Conservation (phyloP, 1,140 invertebrate species). For the Drosophila arizonae region DNA sequence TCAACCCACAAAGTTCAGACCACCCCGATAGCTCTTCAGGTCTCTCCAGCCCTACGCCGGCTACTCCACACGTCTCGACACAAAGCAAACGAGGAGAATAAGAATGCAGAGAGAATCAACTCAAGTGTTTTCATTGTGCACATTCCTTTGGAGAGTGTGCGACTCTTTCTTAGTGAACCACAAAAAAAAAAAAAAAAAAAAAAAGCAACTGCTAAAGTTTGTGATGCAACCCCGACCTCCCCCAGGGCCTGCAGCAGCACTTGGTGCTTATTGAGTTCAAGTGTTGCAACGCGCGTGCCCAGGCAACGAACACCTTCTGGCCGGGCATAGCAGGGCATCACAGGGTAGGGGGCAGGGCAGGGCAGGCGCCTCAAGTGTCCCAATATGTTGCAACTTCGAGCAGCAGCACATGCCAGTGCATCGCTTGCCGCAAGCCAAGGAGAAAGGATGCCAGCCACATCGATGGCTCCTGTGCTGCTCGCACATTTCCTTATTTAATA, state of each 20-base stretch:
- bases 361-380: constrained; percentile 55
- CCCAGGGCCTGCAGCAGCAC: constrained; percentile 43
- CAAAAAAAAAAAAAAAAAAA: constrained; percentile 10
- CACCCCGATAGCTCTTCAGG: constrained; percentile 31
- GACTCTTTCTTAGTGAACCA: constrained; percentile 55
- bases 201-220: constrained; percentile 44
- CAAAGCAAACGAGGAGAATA: constrained; percentile 8
- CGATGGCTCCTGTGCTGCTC: constrained; percentile 20
- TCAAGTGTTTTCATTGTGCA: constrained; percentile 75
- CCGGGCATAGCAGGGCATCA: background rate
- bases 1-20: constrained; percentile 66
- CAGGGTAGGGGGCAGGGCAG: background rate
- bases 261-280: constrained; percentile 58
- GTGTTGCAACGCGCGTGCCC: constrained; percentile 68
- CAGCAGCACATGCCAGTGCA: constrained; percentile 58
- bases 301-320: constrained; percentile 8
- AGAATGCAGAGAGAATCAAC: constrained; percentile 30
- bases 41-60: background rate
- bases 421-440: constrained; percentile 6
- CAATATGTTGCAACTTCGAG: constrained; percentile 75
- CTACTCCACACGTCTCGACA: constrained; percentile 48
- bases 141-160: constrained; percentile 78
- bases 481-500: constrained; percentile 35
- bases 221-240: constrained; percentile 11
- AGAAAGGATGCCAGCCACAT: background rate